A percentile compares a stretch with the other conserved stretches of the same genome.
Evolutionary conservation across 2,888 invertebrate genomes (phyloP).

Genomic region (Meiosimyza decipiens): DNA sequence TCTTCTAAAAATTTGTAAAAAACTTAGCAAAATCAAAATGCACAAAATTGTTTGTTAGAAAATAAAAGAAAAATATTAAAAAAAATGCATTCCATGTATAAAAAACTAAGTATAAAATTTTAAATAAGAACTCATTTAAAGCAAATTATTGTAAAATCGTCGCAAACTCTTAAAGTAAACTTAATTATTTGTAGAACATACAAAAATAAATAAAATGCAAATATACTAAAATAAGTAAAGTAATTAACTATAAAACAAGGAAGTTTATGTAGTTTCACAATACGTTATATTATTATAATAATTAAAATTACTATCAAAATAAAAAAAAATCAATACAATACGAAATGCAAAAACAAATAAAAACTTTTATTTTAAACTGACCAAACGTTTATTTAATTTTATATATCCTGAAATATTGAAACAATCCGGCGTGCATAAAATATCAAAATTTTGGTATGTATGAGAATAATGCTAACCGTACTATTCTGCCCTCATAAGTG

Average conservation of each 20-base stretch:
- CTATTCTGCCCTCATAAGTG: too few species aligned
- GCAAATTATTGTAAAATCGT: conserved; percentile 10
- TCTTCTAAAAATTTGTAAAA: not conserved
- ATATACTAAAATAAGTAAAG: conserved; percentile 19
- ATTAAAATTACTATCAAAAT: conserved; percentile 41
- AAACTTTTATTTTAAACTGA: conserved; percentile 39
- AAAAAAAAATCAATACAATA: conserved; percentile 37
- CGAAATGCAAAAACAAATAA: conserved; percentile 41
- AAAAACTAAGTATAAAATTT: conserved; percentile 37
- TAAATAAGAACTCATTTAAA: not conserved
- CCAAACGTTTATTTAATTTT: too few species aligned
- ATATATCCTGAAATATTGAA: too few species aligned
- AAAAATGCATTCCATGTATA: conserved; percentile 66
- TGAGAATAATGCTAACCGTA: too few species aligned
- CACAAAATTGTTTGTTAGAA: conserved; percentile 6
- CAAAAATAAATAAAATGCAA: conserved; percentile 33
- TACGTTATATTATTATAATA: conserved; percentile 51
- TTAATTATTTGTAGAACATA: conserved; percentile 41
- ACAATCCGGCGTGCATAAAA: too few species aligned
- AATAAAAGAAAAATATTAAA: not conserved
- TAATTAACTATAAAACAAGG: conserved; percentile 22
- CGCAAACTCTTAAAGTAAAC: not conserved
- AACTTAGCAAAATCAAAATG: conserved; percentile 42
- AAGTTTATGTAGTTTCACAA: conserved; percentile 51
- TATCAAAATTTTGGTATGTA: too few species aligned